Conservation (phyloP, 2,797 vertebrate species). For the Catharus ustulatus region DNA sequence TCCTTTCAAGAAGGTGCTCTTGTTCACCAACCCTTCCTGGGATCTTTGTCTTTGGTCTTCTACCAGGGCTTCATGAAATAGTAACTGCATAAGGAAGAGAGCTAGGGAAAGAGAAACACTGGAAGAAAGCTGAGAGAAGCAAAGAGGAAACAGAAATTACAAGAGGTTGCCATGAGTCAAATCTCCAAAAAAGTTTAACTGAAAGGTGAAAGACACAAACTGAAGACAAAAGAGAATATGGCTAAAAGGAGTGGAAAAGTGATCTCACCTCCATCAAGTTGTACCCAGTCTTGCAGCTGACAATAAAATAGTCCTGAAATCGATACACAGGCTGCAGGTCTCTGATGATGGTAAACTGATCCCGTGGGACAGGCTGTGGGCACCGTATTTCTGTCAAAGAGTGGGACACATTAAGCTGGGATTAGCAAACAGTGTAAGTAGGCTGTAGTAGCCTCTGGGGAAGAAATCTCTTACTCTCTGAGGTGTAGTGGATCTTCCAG, state of each 20-base stretch:
- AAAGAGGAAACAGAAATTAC: not conserved
- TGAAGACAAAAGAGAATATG: not conserved
- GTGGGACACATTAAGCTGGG: not conserved
- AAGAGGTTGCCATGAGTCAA: not conserved
- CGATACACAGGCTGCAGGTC: conserved; percentile 69
- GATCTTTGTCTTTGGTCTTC: not conserved
- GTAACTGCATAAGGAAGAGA: not conserved
- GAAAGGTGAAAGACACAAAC: not conserved
- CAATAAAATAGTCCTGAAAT: conserved; percentile 76
- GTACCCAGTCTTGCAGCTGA: conserved; percentile 77
- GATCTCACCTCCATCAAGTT: conserved; percentile 75
- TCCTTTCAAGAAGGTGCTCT: not conserved
- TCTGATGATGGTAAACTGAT: conserved; percentile 76
- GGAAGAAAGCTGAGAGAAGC: not conserved
- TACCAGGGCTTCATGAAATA: not conserved
- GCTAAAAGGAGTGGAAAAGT: not conserved
- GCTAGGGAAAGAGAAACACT: not conserved
- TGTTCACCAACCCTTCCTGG: not conserved
- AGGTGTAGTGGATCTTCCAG: conserved; percentile 80
- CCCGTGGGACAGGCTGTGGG: conserved; percentile 71
- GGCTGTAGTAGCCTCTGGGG: not conserved
- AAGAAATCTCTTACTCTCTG: conserved; percentile 67
- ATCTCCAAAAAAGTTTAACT: not conserved
- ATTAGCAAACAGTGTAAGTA: not conserved
- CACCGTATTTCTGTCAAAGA: conserved; percentile 74